Conservation (phyloP, 2,113 vertebrate species). For the Hassar affinis region DNA sequence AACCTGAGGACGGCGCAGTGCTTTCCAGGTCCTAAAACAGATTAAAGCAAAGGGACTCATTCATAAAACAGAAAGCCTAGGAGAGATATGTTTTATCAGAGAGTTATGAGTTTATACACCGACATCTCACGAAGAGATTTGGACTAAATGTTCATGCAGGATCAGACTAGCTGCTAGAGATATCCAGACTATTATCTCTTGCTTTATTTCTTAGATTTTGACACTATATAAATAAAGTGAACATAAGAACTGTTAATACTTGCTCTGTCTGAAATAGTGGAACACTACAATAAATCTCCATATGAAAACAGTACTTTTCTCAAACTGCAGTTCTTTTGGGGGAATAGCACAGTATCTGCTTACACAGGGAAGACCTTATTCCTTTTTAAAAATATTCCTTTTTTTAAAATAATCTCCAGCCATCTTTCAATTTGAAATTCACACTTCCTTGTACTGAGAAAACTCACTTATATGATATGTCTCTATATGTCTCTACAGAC, state of each 20-base stretch:
- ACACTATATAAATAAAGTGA: too few species aligned
- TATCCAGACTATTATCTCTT: background rate
- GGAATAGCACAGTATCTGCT: background rate
- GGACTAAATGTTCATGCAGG: background rate
- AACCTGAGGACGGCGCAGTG: slow-evolving; percentile 49
- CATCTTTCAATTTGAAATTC: background rate
- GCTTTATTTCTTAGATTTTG: background rate
- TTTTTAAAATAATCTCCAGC: background rate
- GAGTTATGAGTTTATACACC: slow-evolving; percentile 21
- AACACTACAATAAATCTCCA: background rate
- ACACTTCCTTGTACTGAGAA: background rate
- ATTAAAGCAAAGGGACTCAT: slow-evolving; percentile 38
- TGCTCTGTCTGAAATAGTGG: background rate
- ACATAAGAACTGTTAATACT: background rate
- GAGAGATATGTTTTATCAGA: slow-evolving; percentile 3
- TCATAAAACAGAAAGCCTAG: slow-evolving; percentile 11
- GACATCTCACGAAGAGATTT: slow-evolving; percentile 22
- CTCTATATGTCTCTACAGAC: background rate
- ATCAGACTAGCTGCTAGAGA: background rate
- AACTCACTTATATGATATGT: background rate
- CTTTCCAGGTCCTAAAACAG: slow-evolving; percentile 1
- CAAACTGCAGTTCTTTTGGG: background rate
- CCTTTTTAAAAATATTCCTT: background rate
- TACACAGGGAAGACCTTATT: background rate
- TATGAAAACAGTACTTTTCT: background rate